Evolutionary conservation across 2,888 invertebrate species (phyloP).

Genomic region (Leptodirus hochenwartii): DNA sequence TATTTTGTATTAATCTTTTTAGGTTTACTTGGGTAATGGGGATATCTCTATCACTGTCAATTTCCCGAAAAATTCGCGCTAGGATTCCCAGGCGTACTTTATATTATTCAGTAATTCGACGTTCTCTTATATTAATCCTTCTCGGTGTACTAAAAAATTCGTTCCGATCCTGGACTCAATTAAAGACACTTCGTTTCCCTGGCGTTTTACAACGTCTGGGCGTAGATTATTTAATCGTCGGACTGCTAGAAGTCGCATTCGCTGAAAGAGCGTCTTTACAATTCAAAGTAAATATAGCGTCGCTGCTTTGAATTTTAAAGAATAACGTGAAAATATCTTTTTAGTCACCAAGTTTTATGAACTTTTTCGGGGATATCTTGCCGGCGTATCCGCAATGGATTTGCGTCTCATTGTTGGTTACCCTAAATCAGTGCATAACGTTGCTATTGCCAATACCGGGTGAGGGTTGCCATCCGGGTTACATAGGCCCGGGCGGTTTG

Average conservation of each 20-base stretch:
- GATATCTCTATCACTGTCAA: constrained; percentile 51
- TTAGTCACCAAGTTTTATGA: constrained; percentile 30
- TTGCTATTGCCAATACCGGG: constrained; percentile 50
- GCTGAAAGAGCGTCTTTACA: constrained; percentile 25
- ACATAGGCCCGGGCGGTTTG: constrained; percentile 69
- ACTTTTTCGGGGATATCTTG: constrained; percentile 38
- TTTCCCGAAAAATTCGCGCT: constrained; percentile 47
- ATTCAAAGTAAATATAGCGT: no score
- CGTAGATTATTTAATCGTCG: constrained; percentile 56
- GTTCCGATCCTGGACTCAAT: constrained; percentile 27
- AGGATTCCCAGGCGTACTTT: constrained; percentile 37
- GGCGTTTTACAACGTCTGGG: constrained; percentile 77
- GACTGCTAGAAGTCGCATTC: constrained; percentile 39
- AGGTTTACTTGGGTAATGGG: constrained; percentile 86
- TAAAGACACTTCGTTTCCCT: constrained; percentile 45
- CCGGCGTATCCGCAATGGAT: constrained; percentile 60
- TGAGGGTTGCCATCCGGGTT: constrained; percentile 68
- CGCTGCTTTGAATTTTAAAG: no score
- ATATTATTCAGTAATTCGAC: constrained; percentile 30
- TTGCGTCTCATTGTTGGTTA: constrained; percentile 37
- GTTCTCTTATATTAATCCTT: constrained; percentile 40
- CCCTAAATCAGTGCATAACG: constrained; percentile 47
- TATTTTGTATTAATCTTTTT: no score
- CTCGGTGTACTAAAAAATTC: constrained; percentile 47
- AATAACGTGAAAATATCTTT: no score